Evolutionary conservation across 1,140 invertebrate genomes (phyloP), one percentile per base, ranked within the genome.

Genomic region (Leguminivora glycinivorella): DNA sequence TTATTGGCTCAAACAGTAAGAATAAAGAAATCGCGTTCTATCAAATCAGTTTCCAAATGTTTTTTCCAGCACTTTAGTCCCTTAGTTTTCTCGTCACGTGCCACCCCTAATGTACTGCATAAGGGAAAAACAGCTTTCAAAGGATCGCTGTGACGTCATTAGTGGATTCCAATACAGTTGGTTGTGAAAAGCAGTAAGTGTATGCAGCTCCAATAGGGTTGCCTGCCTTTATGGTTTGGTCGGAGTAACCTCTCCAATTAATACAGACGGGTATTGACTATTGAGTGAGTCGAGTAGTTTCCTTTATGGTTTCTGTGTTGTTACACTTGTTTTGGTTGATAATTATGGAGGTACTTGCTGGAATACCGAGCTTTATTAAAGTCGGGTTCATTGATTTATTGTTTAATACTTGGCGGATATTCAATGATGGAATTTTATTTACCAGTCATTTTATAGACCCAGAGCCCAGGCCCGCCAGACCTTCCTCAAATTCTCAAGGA

Each of bases 51-150:
- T 34, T 29, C 26, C 25, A 63, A 63, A 63, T 34, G 25, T 63
- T n/a, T 29, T 29, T 29, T 31, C 25, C 22, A 52, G 14, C 7
- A 22, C 7, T 52, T 22, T 58, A 14, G 14, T 58, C 56, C 10
- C 17, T 63, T 17, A 29, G 26, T 31, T 63, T 63, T 63, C 58
- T 17, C 58, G 58, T 63, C 58, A 63, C 58, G 58, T 63, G 4
- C 14, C 25, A 63, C 7, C 58, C 58, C 58, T 63, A 63, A 63
- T 63, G 58, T 63, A 63, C 58, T 63, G 58, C 58, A 63, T 63
- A 63, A 63, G 58, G 58, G 58, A 63, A 63, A 60, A 63, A 63
- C 58, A 29, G 58, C 25, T 29, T 63, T 63, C 58, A 63, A 63
- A 63, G 58, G 58, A 29, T 29, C 24, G 56, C 56, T 58, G 25